Conservation (phyloP, 2,113 vertebrate species). For the Oxyruncus cristatus region DNA sequence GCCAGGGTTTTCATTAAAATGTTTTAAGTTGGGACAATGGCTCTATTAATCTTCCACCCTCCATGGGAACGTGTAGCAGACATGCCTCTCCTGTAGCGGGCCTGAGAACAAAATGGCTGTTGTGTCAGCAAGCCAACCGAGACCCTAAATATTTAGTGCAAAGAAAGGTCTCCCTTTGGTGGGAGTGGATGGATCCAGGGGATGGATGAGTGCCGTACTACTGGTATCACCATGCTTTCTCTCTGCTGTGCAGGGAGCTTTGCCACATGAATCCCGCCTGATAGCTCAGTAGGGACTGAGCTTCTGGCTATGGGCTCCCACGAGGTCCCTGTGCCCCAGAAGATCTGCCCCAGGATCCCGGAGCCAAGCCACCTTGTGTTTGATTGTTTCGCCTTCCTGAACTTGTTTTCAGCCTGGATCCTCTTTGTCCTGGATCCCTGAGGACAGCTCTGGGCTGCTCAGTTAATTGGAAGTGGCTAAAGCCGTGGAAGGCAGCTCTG, state of each 20-base stretch:
- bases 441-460: constrained; percentile 46
- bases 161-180: background rate
- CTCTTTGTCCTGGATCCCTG: constrained; percentile 1
- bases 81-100: background rate
- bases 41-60: constrained; percentile 35
- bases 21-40: constrained; percentile 40
- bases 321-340: background rate
- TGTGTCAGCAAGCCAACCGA: background rate
- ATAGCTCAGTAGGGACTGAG: background rate
- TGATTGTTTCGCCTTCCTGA: constrained; percentile 49
- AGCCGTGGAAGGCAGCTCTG: constrained; percentile 25
- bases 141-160: background rate
- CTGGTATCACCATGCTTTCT: no score
- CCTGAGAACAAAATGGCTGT: background rate
- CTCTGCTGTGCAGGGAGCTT: background rate
- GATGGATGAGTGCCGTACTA: fast-evolving
- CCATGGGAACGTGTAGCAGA: fast-evolving
- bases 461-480: constrained; percentile 71
- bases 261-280: background rate
- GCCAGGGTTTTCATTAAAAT: constrained; percentile 41
- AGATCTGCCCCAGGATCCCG: background rate
- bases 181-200: background rate
- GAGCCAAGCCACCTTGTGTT: constrained; percentile 8
- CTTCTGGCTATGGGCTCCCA: background rate
- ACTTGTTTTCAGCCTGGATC: constrained; percentile 52